A percentile compares a stretch with the other conserved stretches of the same genome.
phyloP scores from a whole-genome alignment of 2,797 vertebrate genomes.

The Poeciliopsis gracilis region DNA sequence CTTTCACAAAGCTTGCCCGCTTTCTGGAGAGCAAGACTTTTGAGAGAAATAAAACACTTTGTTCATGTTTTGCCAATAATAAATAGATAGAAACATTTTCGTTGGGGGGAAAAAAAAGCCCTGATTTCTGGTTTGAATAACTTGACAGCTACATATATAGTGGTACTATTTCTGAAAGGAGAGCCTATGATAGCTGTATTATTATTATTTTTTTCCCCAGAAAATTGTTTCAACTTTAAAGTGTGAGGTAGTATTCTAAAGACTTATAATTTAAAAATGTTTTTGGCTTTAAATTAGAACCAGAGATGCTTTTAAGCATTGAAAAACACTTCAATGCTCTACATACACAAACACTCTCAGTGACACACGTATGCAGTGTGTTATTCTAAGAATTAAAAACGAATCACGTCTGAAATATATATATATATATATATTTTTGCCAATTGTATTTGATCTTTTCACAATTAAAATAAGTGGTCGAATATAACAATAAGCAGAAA shows the following conservation, averaged over 20 bases:
- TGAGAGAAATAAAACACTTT: not conserved
- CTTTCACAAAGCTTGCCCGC: not conserved
- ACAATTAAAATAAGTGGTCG: constrained; percentile 15
- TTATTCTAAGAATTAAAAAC: not conserved
- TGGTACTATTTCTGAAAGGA: not conserved
- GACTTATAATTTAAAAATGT: not conserved
- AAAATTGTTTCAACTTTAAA: not conserved
- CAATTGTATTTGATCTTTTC: not conserved
- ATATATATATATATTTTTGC: not conserved
- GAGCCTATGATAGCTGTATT: not conserved
- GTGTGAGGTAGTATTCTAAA: not conserved
- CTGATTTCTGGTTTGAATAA: not conserved
- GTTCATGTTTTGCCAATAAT: not conserved
- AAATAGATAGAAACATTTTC: not conserved
- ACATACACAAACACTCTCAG: not conserved
- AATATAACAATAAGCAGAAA: constrained; percentile 6
- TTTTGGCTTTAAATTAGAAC: not conserved
- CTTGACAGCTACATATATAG: not conserved
- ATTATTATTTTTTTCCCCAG: not conserved
- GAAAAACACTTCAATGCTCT: not conserved
- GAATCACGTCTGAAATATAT: not conserved
- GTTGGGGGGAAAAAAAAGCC: not conserved
- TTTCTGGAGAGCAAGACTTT: not conserved
- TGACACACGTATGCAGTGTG: not conserved
- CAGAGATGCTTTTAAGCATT: not conserved